Evolutionary conservation across 2,888 invertebrate species (phyloP), one percentile per base, ranked within the genome.

Genomic region (Cyrtodaria siliqua): DNA sequence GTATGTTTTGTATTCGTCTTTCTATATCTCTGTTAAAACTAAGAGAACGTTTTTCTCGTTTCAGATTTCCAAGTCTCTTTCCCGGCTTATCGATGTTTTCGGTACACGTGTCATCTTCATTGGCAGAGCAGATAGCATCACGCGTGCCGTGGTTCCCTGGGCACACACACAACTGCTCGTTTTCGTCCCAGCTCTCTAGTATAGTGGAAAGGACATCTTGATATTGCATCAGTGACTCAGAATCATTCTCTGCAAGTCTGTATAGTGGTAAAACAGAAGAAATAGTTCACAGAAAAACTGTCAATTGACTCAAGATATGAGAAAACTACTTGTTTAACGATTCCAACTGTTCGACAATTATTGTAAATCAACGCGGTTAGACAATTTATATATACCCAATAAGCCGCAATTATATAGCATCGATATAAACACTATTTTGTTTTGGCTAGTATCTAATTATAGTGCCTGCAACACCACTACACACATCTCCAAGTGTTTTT

Each of bases 21-120:
- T 16, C 6, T 6, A 9, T 6, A 6, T 44, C 20, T 16, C 44
- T 44, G 44, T 44, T 20, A 20, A 20, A 3, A 20, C 44, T 16
- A 44, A 4, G 3, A 20, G 44, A 6, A 18, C 44, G 44, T 44
- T 44, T 44, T 4, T 44, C 6, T 44, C 44, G 44, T 6, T 20
- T 16, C 6, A 9, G 6, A 44, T 9, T 6, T 44, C n/a, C n/a
- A 44, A 16, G 20, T 16, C 16, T 44, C 3, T 33, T 9, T 20
- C 44, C 44, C 3, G 44, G 44, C 16, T 20, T 44, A 16, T 16
- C 4, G 6, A 44, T 16, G 20, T 6, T 16, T 16, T 6, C 16
- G n/a, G 44, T 44, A 20, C 44, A 44, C n/a, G 44, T 44, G 6
- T 44, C 44, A 4, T 44, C 44, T 16, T 44, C 44, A 44, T 44